These are phyloP conservation scores for Meandrusa payeni DNA, from an alignment of 2,888 invertebrate species.

Conservation along the genomic window DNA sequence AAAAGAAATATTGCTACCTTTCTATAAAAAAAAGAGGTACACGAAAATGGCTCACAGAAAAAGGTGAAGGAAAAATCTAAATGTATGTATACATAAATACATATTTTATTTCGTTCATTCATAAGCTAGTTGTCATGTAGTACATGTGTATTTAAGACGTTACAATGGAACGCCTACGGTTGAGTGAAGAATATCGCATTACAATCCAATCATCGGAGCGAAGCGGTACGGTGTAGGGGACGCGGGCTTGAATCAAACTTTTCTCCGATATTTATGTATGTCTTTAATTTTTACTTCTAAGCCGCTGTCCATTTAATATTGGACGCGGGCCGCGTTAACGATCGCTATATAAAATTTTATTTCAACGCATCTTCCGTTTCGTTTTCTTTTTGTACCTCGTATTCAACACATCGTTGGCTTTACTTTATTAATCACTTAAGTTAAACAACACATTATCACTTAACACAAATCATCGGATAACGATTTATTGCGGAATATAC, in stretches of 20 bases:
- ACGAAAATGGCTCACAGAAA: too few species aligned
- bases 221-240: conserved; percentile 46
- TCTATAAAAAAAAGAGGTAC: too few species aligned
- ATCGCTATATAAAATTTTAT: conserved; percentile 78
- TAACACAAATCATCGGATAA: conserved; percentile 20
- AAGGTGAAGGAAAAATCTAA: too few species aligned
- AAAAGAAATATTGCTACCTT: too few species aligned
- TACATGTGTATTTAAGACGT: conserved; percentile 46
- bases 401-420: conserved; percentile 69
- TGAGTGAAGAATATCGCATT: conserved; percentile 69
- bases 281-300: conserved; percentile 77
- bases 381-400: conserved; percentile 57
- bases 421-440: conserved; percentile 64
- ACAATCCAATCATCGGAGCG: conserved; percentile 68
- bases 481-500: conserved; percentile 14
- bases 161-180: conserved; percentile 57
- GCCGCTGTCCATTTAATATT: conserved; percentile 74
- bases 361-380: conserved; percentile 61
- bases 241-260: conserved; percentile 63
- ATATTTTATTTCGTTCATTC: conserved; percentile 51
- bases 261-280: conserved; percentile 71
- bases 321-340: conserved; percentile 72
- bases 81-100: too few species aligned
- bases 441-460: conserved; percentile 35
- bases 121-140: conserved; percentile 42